A percentile compares a stretch with the other conserved stretches of the same genome.
These are phyloP conservation scores for human (Homo sapiens) DNA, from an alignment of 2,113 vertebrate species.

Conservation along the genomic window DNA sequence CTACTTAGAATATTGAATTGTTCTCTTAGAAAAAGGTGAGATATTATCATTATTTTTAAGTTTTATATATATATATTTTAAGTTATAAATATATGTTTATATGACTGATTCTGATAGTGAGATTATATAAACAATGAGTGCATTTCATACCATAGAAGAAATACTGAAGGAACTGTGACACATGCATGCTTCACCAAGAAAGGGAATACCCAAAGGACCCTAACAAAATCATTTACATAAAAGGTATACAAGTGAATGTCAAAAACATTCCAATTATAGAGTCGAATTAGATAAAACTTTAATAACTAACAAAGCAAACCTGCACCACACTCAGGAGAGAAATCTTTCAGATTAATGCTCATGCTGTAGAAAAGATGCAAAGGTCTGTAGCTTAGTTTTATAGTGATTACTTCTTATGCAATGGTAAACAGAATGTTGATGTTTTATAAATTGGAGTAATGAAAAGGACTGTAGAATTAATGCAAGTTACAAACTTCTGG, in stretches of 20 bases:
- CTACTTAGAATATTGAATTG: background rate
- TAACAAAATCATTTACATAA: background rate
- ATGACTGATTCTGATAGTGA: background rate
- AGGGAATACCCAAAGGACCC: background rate
- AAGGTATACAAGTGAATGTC: background rate
- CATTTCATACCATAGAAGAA: background rate
- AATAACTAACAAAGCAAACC: background rate
- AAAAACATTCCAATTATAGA: background rate
- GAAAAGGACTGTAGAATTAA: background rate
- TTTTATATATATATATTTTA: background rate
- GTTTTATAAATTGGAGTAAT: background rate
- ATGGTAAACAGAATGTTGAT: background rate
- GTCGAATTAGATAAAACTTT: background rate
- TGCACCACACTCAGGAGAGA: background rate
- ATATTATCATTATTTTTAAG: background rate
- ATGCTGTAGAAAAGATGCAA: background rate
- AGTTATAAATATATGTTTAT: background rate
- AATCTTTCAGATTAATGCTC: background rate
- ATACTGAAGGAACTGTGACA: background rate
- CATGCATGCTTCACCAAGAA: background rate
- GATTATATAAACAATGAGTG: background rate
- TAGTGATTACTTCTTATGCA: background rate
- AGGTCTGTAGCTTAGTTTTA: background rate
- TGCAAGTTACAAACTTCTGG: constrained; percentile 12
- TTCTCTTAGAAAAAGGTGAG: background rate